phyloP scores from a whole-genome alignment of 2,113 vertebrate species.

The Rhinolophus ferrumequinum region DNA sequence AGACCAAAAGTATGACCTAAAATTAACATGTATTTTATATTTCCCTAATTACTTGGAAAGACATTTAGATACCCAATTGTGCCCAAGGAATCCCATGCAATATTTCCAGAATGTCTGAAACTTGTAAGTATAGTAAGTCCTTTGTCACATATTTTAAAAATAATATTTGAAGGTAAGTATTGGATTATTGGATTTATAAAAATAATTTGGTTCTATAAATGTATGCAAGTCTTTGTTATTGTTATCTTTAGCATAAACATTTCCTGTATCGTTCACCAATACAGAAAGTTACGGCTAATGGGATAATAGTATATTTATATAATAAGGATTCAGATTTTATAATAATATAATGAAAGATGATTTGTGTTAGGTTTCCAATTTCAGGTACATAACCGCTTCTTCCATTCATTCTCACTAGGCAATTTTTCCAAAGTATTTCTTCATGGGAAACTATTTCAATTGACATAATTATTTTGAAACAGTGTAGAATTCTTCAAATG shows the following conservation, averaged over 20 bases:
- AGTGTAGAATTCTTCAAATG: neutral
- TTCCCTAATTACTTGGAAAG: conserved; percentile 6
- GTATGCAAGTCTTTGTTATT: neutral
- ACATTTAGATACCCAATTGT: rapidly evolving
- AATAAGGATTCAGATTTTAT: conserved; percentile 47
- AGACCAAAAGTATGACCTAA: neutral
- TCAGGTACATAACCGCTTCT: conserved; percentile 24
- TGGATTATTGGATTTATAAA: neutral
- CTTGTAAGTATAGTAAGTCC: neutral
- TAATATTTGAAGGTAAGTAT: neutral
- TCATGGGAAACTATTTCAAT: conserved; percentile 37
- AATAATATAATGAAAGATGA: conserved; percentile 55
- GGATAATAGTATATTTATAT: conserved; percentile 42
- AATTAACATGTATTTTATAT: neutral
- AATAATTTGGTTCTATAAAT: neutral
- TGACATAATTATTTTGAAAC: conserved; percentile 40
- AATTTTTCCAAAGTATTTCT: conserved; percentile 42
- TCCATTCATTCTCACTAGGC: neutral
- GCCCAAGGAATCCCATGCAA: neutral
- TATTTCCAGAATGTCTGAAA: neutral
- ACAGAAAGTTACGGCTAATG: conserved; percentile 23
- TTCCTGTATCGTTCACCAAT: neutral
- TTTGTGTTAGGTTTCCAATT: conserved; percentile 50
- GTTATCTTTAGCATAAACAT: neutral
- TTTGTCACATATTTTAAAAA: neutral